Base-by-base conservation (phyloP, 2,797 vertebrate genomes). In the Hoplostethus mediterraneus region DNA sequence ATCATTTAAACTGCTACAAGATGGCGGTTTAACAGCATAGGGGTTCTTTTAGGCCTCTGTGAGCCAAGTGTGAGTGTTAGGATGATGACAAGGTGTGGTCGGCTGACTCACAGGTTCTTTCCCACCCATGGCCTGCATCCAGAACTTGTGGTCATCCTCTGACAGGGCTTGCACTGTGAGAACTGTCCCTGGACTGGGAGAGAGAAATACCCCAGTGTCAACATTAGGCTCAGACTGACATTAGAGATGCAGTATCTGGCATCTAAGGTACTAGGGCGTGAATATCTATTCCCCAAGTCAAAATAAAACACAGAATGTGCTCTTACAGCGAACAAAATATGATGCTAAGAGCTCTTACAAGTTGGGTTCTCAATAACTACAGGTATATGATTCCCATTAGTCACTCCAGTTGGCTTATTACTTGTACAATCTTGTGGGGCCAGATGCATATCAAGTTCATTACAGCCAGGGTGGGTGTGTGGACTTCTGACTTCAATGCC, bases 51-150 rank as follows among this genome's bases (percentile, higher is more conserved):
- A 38, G 52, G 40, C 12, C 7, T 36, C 42, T 10, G 69, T 31
- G 6, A 81, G 65, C 48, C 3, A 63, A 63, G 58, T n/a, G 71
- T 60, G 70, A 80, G 71, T 17, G 75, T 48, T 62, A 33, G 21
- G 58, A 83, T 78, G 78, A 87, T 77, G 79, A 84, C 71, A 85
- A 25, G 54, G 28, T 68, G 48, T 57, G 55, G 67, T 64, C 55
- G 11, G 1, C 47, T 45, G 82, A 84, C 96, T 96, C 95, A 99
- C 98, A 80, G 95, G 93, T 87, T 98, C 98, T 91, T 97, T 99
- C 87, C 98, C 97, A 79, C 97, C 98, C 95, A 99, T 96, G 54
- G 96, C 97, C 83, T 97, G 97, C 93, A 99, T 94, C 98, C 98
- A 99, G 72, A 95, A 94, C 82, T 93, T 97, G 73, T 97, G 94